Percentiles rank a stretch among this genome's conserved stretches.
These are phyloP conservation scores for Pandion haliaetus DNA, from an alignment of 2,113 vertebrate species.

Conservation along the genomic window DNA sequence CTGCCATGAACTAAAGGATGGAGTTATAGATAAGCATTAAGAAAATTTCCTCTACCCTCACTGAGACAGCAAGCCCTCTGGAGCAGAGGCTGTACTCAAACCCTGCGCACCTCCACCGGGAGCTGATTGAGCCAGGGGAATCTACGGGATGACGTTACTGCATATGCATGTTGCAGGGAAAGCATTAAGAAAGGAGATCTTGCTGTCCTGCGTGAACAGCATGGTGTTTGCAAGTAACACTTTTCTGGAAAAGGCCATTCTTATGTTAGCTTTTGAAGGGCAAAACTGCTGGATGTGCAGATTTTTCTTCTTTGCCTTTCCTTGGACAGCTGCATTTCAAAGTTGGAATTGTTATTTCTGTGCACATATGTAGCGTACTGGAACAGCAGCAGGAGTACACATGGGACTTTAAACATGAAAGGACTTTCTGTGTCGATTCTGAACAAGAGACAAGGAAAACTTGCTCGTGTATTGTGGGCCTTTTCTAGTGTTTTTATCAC, in stretches of 20 bases:
- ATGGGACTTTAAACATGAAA: background rate
- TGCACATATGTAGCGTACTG: background rate
- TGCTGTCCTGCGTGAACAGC: background rate
- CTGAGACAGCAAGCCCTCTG: background rate
- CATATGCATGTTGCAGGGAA: background rate
- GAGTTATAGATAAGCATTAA: background rate
- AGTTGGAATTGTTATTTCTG: background rate
- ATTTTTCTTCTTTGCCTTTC: background rate
- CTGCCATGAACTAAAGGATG: background rate
- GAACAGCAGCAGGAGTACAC: background rate
- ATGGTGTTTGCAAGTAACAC: background rate
- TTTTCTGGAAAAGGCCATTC: background rate
- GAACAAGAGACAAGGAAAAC: background rate
- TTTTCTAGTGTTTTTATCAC: background rate
- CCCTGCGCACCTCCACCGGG: background rate
- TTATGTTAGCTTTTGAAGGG: background rate
- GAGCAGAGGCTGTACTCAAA: rapidly evolving
- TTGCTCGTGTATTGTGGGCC: background rate
- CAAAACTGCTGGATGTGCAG: background rate
- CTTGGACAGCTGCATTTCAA: background rate
- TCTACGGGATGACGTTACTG: background rate
- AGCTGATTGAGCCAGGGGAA: background rate
- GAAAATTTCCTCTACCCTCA: background rate
- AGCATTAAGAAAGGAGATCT: background rate
- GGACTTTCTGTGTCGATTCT: background rate